Evolutionary conservation across 2,113 vertebrate species (phyloP).

Genomic region (Bos javanicus): DNA sequence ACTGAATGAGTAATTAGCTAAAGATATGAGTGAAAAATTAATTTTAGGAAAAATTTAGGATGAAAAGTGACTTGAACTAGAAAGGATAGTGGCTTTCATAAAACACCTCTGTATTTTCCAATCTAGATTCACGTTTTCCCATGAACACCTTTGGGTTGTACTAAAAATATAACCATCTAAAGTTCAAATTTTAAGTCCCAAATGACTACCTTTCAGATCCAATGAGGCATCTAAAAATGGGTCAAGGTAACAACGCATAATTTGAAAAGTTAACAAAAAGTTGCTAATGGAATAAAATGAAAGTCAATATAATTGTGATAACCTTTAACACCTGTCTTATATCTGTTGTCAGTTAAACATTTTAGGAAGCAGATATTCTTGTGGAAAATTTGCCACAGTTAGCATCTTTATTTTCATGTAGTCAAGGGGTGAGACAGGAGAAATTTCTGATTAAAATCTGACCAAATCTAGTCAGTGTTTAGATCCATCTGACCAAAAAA

Average conservation of each 20-base stretch:
- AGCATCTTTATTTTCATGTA: slow-evolving; percentile 48
- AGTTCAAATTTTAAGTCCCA: slow-evolving; percentile 72
- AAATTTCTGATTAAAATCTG: slow-evolving; percentile 42
- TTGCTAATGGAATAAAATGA: slow-evolving; percentile 67
- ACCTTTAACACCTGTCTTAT: slow-evolving; percentile 59
- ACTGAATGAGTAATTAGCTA: slow-evolving; percentile 45
- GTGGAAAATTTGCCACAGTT: neutral
- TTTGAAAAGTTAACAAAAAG: slow-evolving; percentile 76
- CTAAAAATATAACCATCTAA: slow-evolving; percentile 73
- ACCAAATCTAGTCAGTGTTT: neutral
- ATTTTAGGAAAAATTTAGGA: slow-evolving; percentile 45
- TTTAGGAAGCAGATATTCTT: slow-evolving; percentile 53
- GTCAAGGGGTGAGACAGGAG: neutral
- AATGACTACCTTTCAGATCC: slow-evolving; percentile 79
- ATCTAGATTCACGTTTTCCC: slow-evolving; percentile 51
- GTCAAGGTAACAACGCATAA: slow-evolving; percentile 71
- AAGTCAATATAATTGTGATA: slow-evolving; percentile 74
- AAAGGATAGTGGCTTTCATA: slow-evolving; percentile 48
- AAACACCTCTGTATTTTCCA: slow-evolving; percentile 69
- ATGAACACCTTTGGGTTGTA: slow-evolving; percentile 60
- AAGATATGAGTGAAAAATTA: slow-evolving; percentile 38
- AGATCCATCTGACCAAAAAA: slow-evolving; percentile 39
- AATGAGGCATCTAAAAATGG: slow-evolving; percentile 74
- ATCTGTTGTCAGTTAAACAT: slow-evolving; percentile 59
- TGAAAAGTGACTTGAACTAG: slow-evolving; percentile 47